A percentile compares a stretch with the other conserved stretches of the same genome.
Evolutionary conservation across 1,140 invertebrate genomes (phyloP).

Genomic region (Zaprionus nigranus): DNA sequence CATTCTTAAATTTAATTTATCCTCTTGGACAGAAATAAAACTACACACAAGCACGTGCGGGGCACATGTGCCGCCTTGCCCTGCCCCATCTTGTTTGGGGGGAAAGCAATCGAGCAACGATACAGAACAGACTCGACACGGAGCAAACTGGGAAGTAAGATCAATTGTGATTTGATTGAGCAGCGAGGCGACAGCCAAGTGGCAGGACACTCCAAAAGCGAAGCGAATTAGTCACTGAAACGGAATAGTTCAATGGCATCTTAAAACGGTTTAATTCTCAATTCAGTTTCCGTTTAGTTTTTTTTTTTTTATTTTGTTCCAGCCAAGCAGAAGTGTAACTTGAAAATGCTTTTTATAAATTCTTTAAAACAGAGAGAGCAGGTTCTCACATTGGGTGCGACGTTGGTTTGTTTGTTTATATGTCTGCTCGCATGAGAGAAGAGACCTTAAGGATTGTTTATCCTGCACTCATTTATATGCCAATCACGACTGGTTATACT

Average conservation of each 20-base stretch:
- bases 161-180: slow-evolving; percentile 42
- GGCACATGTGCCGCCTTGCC: neutral
- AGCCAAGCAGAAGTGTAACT: neutral
- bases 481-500: slow-evolving; percentile 6
- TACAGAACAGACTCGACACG: neutral
- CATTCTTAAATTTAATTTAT: slow-evolving; percentile 50
- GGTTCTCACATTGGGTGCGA: neutral
- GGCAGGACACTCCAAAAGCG: slow-evolving; percentile 10
- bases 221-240: slow-evolving; percentile 25
- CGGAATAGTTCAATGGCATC: slow-evolving; percentile 23
- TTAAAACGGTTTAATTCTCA: slow-evolving; percentile 12
- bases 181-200: slow-evolving; percentile 11
- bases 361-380: neutral
- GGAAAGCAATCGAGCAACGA: neutral
- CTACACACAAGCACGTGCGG: slow-evolving; percentile 10
- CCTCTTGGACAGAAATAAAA: slow-evolving; percentile 15
- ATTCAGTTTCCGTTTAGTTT: slow-evolving; percentile 1
- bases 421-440: neutral
- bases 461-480: slow-evolving; percentile 12
- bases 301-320: neutral
- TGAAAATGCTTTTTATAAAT: slow-evolving; percentile 1
- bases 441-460: neutral
- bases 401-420: neutral
- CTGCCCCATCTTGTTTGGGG: neutral
- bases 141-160: slow-evolving; percentile 2